phyloP scores from a whole-genome alignment of 2,888 invertebrate species.

The Tillus elongatus region DNA sequence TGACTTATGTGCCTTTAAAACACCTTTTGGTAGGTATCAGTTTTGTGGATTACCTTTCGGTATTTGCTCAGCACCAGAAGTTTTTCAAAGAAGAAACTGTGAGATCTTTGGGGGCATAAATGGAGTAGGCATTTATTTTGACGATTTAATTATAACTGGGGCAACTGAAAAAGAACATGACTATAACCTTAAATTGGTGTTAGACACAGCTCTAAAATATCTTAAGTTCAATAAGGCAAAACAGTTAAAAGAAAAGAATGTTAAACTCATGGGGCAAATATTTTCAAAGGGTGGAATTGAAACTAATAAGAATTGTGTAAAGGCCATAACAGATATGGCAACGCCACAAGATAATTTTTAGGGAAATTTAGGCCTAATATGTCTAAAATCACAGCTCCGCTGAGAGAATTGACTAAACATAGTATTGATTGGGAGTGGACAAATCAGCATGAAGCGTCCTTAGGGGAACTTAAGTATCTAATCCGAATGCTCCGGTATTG shows the following conservation, averaged over 20 bases:
- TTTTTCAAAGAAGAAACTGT: too few species aligned
- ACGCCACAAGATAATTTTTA: constrained; percentile 16
- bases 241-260: too few species aligned
- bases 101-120: too few species aligned
- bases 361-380: too few species aligned
- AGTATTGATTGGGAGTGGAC: constrained; percentile 11
- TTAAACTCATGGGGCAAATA: too few species aligned
- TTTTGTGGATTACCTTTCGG: too few species aligned
- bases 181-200: constrained; percentile 13
- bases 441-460: constrained; percentile 10
- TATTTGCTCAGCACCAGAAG: too few species aligned
- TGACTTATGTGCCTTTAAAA: too few species aligned
- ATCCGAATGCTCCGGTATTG: constrained; percentile 11
- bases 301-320: constrained; percentile 16
- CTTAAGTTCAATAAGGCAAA: too few species aligned
- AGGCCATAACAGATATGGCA: constrained; percentile 21
- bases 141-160: constrained; percentile 17
- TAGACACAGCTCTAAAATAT: constrained; percentile 18
- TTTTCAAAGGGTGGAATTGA: constrained; percentile 17
- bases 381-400: constrained; percentile 6
- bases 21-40: too few species aligned
- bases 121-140: too few species aligned
- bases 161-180: constrained; percentile 16
- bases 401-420: constrained; percentile 9
- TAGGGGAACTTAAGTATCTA: constrained; percentile 11